Evolutionary conservation across 2,113 vertebrate species (phyloP).

Genomic region (Vulpes vulpes): DNA sequence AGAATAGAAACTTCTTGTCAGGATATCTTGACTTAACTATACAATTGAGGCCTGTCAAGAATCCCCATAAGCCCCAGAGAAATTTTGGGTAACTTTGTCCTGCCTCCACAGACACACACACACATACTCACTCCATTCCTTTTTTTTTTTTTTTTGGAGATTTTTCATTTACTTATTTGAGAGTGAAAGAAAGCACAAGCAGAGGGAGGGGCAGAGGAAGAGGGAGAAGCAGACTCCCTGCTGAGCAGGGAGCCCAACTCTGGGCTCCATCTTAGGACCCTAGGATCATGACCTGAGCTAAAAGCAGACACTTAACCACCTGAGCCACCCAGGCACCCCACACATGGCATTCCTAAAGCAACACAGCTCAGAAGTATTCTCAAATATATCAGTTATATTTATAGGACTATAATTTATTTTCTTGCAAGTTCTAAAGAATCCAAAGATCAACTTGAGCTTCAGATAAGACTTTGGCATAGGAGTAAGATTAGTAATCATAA

Average conservation of each 20-base stretch:
- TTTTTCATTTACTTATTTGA: no score
- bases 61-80: neutral
- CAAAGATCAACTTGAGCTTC: neutral
- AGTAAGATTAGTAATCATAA: constrained; percentile 39
- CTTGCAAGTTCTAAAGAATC: constrained; percentile 38
- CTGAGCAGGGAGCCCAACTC: no score
- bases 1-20: constrained; percentile 56
- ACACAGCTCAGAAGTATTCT: neutral
- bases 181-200: no score
- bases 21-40: constrained; percentile 44
- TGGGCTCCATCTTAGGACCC: no score
- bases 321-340: neutral
- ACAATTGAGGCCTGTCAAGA: neutral
- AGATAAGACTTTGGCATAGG: neutral
- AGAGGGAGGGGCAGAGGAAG: no score
- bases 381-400: neutral
- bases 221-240: no score
- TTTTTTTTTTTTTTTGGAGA: no score
- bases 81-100: neutral
- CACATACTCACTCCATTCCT: neutral
- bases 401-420: constrained; percentile 32
- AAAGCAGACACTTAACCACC: no score
- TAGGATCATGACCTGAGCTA: no score
- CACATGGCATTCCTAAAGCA: neutral
- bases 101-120: neutral